phyloP scores from a whole-genome alignment of 2,888 invertebrate species.

The Xiphydria camelus region DNA sequence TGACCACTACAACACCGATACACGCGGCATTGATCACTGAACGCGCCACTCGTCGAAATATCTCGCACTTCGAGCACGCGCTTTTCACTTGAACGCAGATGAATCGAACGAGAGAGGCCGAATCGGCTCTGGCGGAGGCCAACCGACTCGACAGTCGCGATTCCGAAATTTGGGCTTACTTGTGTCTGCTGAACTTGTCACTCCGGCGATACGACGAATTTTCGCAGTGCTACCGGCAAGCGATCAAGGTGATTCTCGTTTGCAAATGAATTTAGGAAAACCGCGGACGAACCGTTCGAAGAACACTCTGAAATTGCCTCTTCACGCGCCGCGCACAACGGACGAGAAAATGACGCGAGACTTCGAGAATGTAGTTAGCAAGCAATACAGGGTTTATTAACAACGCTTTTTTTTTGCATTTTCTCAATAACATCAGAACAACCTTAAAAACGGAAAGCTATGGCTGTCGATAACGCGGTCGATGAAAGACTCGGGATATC shows the following conservation, averaged over 20 bases:
- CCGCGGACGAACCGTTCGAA: no score
- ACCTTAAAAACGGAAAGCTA: slow-evolving; percentile 42
- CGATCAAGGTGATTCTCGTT: slow-evolving; percentile 26
- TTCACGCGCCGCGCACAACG: background rate
- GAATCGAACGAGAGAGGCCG: slow-evolving; percentile 33
- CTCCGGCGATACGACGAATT: slow-evolving; percentile 40
- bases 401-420: slow-evolving; percentile 24
- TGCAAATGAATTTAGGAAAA: no score
- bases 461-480: slow-evolving; percentile 38
- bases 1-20: no score
- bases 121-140: slow-evolving; percentile 38
- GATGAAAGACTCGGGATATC: slow-evolving; percentile 36
- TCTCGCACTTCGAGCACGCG: background rate
- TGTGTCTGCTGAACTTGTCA: slow-evolving; percentile 41
- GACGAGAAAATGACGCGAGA: slow-evolving; percentile 4
- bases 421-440: slow-evolving; percentile 35
- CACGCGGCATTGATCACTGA: background rate
- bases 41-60: background rate
- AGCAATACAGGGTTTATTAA: slow-evolving; percentile 30
- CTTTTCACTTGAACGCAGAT: slow-evolving; percentile 16
- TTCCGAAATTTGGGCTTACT: slow-evolving; percentile 39
- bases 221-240: slow-evolving; percentile 42
- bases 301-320: background rate
- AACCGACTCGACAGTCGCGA: slow-evolving; percentile 38
- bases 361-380: slow-evolving; percentile 8